Base-by-base conservation (phyloP, 2,797 vertebrate species). In the Tenualosa thibaudeaui region DNA sequence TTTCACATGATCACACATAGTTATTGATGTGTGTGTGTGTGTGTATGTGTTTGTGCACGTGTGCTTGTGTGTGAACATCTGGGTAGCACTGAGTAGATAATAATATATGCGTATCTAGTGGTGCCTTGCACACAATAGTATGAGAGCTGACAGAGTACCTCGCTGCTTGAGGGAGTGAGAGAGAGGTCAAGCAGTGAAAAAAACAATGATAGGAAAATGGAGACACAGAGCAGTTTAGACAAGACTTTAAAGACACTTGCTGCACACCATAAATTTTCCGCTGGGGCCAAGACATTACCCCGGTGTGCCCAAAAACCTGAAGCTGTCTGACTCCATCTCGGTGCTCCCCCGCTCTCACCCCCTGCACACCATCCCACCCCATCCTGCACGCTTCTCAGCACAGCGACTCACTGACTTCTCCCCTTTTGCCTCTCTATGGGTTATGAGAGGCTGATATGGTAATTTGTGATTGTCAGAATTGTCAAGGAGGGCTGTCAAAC, bases 381-480 rank as follows among this genome's bases (percentile, higher is more conserved):
- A 51, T 9, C 10, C 50, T 12, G 6, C 5, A 19, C 40, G 17
- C 71, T 78, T 78, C 8, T 78, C 22, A 78, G 71, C 40, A n/a
- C 71, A 78, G 37, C 37, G 12, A 60, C 85, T 75, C 37, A 37
- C 85, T 68, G 65, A 71, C 71, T 68, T 75, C 37, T 65, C 58
- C 37, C 62, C 71, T 26, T 68, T 87, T 24, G 58, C 75, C 15
- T 56, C 81, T 85, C 71, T 82, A 86, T 78, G 65, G 85, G 60
- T 85, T 62, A 86, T 54, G 53, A 87, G 51, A 13, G 53, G 81
- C 85, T 86, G 78, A 87, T 84, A 83, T 75, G 53, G 26, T 71
- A 49, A 86, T 87, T 85, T 86, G 85, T 81, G 81, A 86, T 82
- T 87, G 86, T 89, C 83, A 82, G 81, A 86, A 84, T 81, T 85